A percentile compares a stretch with the other conserved stretches of the same genome.
These are phyloP conservation scores for Euplagia quadripunctaria DNA, from an alignment of 2,888 invertebrate species.

Conservation along the genomic window DNA sequence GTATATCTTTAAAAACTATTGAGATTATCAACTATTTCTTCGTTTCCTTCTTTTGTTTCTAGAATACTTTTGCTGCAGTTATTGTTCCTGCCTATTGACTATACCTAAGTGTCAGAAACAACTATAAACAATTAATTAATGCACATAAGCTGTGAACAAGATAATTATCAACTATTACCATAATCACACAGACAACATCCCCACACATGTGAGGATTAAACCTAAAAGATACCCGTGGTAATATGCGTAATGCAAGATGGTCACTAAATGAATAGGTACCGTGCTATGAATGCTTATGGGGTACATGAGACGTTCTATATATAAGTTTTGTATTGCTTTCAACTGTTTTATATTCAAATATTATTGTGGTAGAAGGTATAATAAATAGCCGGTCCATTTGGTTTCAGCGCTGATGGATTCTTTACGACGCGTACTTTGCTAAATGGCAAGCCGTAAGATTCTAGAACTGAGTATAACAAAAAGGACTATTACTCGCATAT, in stretches of 20 bases:
- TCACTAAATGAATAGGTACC: background rate
- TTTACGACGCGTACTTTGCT: conserved; percentile 23
- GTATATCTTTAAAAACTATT: background rate
- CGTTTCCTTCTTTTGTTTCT: background rate
- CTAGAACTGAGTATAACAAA: conserved; percentile 11
- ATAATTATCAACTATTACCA: background rate
- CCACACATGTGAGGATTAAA: background rate
- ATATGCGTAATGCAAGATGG: background rate
- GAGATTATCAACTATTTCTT: background rate
- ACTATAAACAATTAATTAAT: too few relatives aligned
- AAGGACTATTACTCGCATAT: conserved; percentile 1
- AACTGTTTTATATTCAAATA: background rate
- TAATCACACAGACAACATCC: background rate
- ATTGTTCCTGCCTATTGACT: too few relatives aligned
- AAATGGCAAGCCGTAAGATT: conserved; percentile 22
- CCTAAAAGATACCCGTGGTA: background rate
- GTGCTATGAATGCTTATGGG: background rate
- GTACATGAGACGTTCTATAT: background rate
- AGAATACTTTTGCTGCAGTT: background rate
- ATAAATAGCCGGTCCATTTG: conserved; percentile 14
- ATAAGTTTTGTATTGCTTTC: background rate
- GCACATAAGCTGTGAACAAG: too few relatives aligned
- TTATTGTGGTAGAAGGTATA: conserved; percentile 14
- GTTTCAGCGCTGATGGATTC: conserved; percentile 20
- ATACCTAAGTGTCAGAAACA: too few relatives aligned